Evolutionary conservation across 2,113 vertebrate species (phyloP).

Genomic region (Lasiurus borealis): DNA sequence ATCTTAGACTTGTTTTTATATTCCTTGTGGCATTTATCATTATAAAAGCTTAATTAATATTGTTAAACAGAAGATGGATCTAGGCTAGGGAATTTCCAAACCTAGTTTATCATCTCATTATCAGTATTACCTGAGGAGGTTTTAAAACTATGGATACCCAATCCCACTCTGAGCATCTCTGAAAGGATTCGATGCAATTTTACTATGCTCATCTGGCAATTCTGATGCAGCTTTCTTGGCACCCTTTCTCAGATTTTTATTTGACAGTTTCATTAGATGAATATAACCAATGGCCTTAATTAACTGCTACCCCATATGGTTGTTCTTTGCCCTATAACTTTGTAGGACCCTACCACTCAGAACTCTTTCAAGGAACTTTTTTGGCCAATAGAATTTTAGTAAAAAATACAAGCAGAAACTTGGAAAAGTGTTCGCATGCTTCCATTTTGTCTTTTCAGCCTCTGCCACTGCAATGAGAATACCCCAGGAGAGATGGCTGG

Average conservation of each 20-base stretch:
- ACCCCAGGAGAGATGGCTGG: neutral
- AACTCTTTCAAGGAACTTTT: neutral
- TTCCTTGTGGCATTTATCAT: neutral
- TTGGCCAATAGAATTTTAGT: conserved; percentile 20
- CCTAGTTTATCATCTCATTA: neutral
- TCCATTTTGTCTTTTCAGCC: neutral
- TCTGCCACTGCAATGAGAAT: neutral
- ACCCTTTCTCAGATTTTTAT: neutral
- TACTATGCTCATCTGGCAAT: neutral
- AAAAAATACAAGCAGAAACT: neutral
- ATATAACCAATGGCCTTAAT: neutral
- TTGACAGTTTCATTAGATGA: neutral
- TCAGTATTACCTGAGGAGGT: neutral
- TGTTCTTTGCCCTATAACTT: neutral
- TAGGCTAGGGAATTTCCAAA: neutral
- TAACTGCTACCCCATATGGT: neutral
- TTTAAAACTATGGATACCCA: neutral
- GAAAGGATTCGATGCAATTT: neutral
- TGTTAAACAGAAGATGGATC: neutral
- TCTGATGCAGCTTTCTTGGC: neutral
- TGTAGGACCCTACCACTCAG: neutral
- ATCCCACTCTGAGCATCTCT: neutral
- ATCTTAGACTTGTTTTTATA: neutral
- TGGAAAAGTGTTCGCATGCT: neutral
- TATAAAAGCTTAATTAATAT: neutral